Base-by-base conservation (phyloP, 1,140 invertebrate species). In the Drosophila arawakana region DNA sequence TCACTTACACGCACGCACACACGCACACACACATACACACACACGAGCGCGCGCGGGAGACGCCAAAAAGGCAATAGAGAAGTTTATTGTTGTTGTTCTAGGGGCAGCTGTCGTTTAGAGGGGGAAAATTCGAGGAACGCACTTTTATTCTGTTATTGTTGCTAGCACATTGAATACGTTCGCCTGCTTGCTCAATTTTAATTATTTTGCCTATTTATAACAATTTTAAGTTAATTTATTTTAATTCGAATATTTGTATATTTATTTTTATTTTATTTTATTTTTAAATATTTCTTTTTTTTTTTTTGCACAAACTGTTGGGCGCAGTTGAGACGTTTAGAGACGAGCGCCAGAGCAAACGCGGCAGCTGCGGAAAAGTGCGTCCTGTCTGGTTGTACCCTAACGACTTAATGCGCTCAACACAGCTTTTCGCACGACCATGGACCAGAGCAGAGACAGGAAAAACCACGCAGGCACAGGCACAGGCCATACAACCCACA, bases 401-500 rank as follows among this genome's bases (percentile, higher is more conserved):
- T 85, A 84, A 88, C 89, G 83, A 91, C 89, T 91, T 91, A 91
- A 91, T 91, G 88, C 88, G 88, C 88, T 91, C 88, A 84, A 88
- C 84, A 76, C 81, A 89, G 81, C 81, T 91, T 91, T 91, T 89
- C 83, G 76, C 89, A 91, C 88, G 88, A 76, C 83, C 88, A 89
- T 91, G 89, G 88, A 91, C 86, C 80, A 39, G 78, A 89, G 74
- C 78, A 63, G 54, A 83, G 76, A 52, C 37, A 52, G 60, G 13
- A 30, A 49, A 30, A 43, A 41, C 67, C 72, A 70, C 35, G 54
- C 39, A 69, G 54, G 21, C 61, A 75, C 50, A 54, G 13, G 30
- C 50, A 30, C 25, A 5, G 25, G 25, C 44, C 25, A 46, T 9
- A 30, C 25, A 41, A 30, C 25, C 44, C 25, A 46, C 13, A 30